Conservation (phyloP, 2,113 vertebrate species). For the Oceanites oceanicus region DNA sequence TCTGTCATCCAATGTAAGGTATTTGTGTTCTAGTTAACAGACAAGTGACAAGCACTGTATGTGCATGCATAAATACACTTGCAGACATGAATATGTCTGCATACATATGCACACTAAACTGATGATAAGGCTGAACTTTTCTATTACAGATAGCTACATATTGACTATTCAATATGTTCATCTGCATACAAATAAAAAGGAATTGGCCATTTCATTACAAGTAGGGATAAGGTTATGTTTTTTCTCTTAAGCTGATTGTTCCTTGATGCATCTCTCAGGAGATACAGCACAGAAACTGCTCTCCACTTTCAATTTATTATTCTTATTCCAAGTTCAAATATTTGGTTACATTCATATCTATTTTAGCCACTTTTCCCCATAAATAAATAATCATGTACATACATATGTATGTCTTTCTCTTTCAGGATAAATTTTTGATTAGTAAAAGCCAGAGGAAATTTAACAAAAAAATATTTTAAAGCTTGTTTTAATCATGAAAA, state of each 20-base stretch:
- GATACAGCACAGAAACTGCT: background rate
- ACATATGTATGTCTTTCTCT: background rate
- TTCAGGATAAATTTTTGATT: background rate
- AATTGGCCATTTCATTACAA: background rate
- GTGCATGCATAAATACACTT: background rate
- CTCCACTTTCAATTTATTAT: background rate
- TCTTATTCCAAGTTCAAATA: background rate
- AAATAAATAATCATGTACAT: background rate
- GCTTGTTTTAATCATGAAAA: background rate
- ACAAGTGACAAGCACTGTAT: background rate
- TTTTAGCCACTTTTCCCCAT: background rate
- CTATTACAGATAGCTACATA: background rate
- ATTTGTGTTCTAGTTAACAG: background rate
- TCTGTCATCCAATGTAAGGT: background rate
- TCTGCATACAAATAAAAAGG: background rate
- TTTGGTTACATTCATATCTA: background rate
- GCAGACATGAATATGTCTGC: background rate
- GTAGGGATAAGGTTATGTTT: background rate
- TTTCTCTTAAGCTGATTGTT: background rate
- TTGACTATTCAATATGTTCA: background rate
- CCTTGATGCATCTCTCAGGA: background rate
- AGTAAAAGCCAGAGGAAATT: background rate
- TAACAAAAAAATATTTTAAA: background rate
- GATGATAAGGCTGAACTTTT: background rate
- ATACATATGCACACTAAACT: background rate